Evolutionary conservation across 2,888 invertebrate genomes (phyloP).

Genomic region (Marronus borbonicus): DNA sequence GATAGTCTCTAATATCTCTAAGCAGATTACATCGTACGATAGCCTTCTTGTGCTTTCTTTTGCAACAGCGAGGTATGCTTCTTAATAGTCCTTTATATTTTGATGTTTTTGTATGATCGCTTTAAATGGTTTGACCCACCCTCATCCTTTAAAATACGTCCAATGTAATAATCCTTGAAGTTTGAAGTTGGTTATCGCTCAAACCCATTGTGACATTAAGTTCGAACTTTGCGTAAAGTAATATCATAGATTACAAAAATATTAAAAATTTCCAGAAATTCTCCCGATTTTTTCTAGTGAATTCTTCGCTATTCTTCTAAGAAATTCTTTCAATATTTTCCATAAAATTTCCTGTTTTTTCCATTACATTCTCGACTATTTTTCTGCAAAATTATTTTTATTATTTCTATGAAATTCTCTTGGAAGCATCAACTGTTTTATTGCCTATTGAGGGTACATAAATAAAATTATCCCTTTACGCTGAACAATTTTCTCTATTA

Average conservation of each 20-base stretch:
- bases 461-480: no score
- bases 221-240: neutral
- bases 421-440: no score
- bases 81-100: constrained; percentile 61
- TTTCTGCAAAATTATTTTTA: no score
- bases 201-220: constrained; percentile 20
- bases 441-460: no score
- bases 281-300: no score
- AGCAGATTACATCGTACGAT: constrained; percentile 68
- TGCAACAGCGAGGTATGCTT: constrained; percentile 55
- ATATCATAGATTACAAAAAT: neutral
- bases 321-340: no score
- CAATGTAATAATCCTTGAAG: constrained; percentile 9
- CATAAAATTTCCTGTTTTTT: no score
- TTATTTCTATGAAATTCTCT: no score
- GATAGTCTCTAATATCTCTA: constrained; percentile 67
- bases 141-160: constrained; percentile 46
- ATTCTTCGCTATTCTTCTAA: no score
- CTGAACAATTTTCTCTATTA: no score
- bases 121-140: constrained; percentile 69
- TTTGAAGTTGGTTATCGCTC: constrained; percentile 25
- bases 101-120: constrained; percentile 62
- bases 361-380: no score
- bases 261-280: no score
- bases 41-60: constrained; percentile 57